Base-by-base conservation (phyloP, 2,113 vertebrate genomes). In the Speoplatyrhinus poulsoni region DNA sequence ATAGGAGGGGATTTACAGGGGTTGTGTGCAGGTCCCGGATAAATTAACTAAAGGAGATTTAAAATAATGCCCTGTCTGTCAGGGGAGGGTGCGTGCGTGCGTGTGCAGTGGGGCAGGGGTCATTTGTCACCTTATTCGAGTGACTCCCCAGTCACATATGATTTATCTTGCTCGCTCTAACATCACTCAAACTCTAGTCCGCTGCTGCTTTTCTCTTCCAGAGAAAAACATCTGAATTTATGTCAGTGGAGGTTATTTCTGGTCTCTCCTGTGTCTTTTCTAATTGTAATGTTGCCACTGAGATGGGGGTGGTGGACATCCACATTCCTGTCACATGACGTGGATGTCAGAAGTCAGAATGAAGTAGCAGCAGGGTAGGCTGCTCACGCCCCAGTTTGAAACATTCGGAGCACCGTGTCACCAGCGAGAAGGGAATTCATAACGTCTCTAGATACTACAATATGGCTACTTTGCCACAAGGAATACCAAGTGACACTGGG, bases 151-250 rank as follows among this genome's bases (percentile, higher is more conserved):
- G 69, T 84, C 80, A 88, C 70, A 86, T 88, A 73, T 86, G 83
- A 89, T 88, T 86, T 77, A 88, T 86, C 70, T 77, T 33, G 68
- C 72, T 46, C 70, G 69, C 83, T 60, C 62, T 52, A 19, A 74
- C 79, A 88, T 86, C 85, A 80, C 70, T 88, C 82, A 86, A 72
- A 82, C 67, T 73, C 80, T 80, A 82, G 89, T 82, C 53, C 53
- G 26, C 53, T 79, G 64, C 47, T 65, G 50, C 36, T 61, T 50
- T 57, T 46, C 17, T 63, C 81, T 55, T 33, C 63, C 66, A 74
- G 69, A 68, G 52, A 82, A 87, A 80, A 72, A 75, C 75, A 77
- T 67, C 60, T 62, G 74, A 85, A 78, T 85, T 66, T 72, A 46
- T 76, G 89, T 72, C 65, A 33, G 81, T 32, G 33, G 63, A 87